A percentile compares a stretch with the other conserved stretches of the same genome.
phyloP scores from a whole-genome alignment of 1,140 invertebrate species.

The Antheraea mylitta region DNA sequence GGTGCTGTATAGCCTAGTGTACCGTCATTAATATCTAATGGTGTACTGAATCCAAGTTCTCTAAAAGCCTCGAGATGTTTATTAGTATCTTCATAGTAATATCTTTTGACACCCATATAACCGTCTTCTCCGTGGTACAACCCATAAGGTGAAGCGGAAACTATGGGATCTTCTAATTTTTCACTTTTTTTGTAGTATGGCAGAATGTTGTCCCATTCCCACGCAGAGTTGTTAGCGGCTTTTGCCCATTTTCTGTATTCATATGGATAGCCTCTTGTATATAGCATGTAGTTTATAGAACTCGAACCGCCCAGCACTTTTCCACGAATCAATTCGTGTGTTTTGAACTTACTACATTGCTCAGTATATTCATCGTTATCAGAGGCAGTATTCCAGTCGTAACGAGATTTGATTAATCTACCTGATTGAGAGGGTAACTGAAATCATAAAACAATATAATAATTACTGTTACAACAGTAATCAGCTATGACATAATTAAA shows the following conservation, averaged over 20 bases:
- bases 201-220: conserved; percentile 79
- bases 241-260: conserved; percentile 81
- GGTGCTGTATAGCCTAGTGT: background rate
- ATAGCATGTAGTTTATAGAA: conserved; percentile 87
- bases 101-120: conserved; percentile 4
- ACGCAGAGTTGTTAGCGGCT: conserved; percentile 80
- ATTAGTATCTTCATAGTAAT: background rate
- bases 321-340: conserved; percentile 60
- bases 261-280: conserved; percentile 80
- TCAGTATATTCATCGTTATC: background rate
- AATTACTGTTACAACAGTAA: background rate
- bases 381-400: background rate
- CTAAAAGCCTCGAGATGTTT: conserved; percentile 3
- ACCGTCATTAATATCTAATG: background rate
- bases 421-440: background rate
- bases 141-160: background rate
- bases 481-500: no score
- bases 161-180: background rate
- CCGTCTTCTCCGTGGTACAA: background rate
- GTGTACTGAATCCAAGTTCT: conserved; percentile 6
- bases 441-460: background rate
- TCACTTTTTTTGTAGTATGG: conserved; percentile 7
- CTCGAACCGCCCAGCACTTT: conserved; percentile 85
- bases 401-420: background rate
- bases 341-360: background rate